Conservation (phyloP, 2,888 invertebrate genomes). For the Troides aeacus region DNA sequence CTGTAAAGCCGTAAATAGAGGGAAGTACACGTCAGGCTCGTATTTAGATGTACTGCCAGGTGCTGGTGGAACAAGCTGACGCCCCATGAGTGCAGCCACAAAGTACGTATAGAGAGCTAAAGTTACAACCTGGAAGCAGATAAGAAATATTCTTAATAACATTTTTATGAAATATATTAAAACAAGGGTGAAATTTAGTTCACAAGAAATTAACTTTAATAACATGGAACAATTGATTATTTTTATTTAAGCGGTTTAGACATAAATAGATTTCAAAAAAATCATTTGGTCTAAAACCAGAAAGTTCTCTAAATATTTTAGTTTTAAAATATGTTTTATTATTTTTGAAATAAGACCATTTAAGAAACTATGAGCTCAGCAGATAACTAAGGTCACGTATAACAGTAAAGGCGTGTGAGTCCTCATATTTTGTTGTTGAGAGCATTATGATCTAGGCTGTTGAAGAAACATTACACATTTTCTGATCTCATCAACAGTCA, state of each 20-base stretch:
- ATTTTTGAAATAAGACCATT: too few relatives aligned
- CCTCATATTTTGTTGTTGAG: neutral
- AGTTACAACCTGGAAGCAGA: constrained; percentile 88
- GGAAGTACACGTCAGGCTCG: constrained; percentile 92
- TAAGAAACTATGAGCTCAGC: too few relatives aligned
- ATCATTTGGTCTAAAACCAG: too few relatives aligned
- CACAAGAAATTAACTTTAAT: too few relatives aligned
- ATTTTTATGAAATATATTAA: too few relatives aligned
- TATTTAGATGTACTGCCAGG: constrained; percentile 72
- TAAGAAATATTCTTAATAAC: neutral
- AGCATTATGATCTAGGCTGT: constrained; percentile 7
- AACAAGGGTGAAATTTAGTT: too few relatives aligned
- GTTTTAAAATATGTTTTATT: too few relatives aligned
- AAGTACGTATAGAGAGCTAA: constrained; percentile 95
- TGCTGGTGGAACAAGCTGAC: constrained; percentile 87
- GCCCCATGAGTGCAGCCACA: constrained; percentile 91
- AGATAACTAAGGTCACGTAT: constrained; percentile 8
- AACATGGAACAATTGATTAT: too few relatives aligned
- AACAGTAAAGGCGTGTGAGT: constrained; percentile 8
- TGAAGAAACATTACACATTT: neutral
- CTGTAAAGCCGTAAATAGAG: constrained; percentile 93
- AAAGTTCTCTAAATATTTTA: too few relatives aligned
- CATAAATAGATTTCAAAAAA: too few relatives aligned
- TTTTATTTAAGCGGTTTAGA: too few relatives aligned
- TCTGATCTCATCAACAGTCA: constrained; percentile 10